These are phyloP conservation scores for Pteronura brasiliensis DNA, from an alignment of 2,113 vertebrate genomes.

Conservation along the genomic window DNA sequence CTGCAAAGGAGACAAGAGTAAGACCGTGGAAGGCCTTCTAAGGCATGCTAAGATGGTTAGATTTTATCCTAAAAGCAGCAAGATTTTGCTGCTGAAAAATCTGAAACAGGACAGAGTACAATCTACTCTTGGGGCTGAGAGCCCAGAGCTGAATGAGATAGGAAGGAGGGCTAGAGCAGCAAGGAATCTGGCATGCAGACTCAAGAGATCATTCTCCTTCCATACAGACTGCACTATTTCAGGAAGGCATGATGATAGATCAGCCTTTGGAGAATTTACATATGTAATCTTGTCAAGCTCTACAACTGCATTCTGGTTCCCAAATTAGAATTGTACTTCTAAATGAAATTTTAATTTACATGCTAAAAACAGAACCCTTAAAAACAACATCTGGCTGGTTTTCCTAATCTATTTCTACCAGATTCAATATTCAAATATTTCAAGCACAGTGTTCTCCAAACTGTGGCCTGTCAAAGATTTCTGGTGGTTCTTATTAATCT, in stretches of 20 bases:
- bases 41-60: background rate
- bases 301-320: slow-evolving; percentile 71
- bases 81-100: background rate
- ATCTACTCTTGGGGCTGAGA: background rate
- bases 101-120: background rate
- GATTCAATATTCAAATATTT: slow-evolving; percentile 58
- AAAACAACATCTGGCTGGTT: slow-evolving; percentile 76
- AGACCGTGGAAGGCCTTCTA: background rate
- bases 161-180: background rate
- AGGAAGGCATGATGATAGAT: slow-evolving; percentile 47
- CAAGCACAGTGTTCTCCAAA: slow-evolving; percentile 42
- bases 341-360: slow-evolving; percentile 74
- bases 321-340: slow-evolving; percentile 69
- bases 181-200: background rate
- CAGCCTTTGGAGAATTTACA: slow-evolving; percentile 63
- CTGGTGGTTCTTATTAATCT: slow-evolving; percentile 28
- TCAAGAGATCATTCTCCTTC: slow-evolving; percentile 1
- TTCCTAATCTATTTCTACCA: slow-evolving; percentile 65
- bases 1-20: background rate
- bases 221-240: slow-evolving; percentile 15
- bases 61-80: background rate
- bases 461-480: background rate
- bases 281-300: slow-evolving; percentile 68
- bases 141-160: background rate
- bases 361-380: slow-evolving; percentile 71